Base-by-base conservation (phyloP, 2,888 invertebrate genomes). In the Tipula lateralis region DNA sequence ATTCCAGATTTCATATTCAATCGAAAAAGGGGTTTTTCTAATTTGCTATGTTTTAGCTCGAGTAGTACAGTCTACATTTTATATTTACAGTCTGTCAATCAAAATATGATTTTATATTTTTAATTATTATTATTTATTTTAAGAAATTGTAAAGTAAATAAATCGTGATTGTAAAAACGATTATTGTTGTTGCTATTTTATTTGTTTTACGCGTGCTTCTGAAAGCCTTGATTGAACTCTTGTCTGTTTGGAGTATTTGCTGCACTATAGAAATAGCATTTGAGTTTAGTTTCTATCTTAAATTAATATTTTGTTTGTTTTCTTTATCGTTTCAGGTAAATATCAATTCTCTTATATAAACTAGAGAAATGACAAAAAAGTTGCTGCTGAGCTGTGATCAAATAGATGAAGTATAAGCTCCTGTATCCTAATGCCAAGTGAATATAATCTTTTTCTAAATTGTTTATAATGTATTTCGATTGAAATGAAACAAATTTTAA, bases 81-180 rank as follows among this genome's bases (percentile, higher is more conserved):
- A n/a, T n/a, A n/a, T 24, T 9, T 24, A 66, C 66, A 66, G 66
- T 24, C 24, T 66, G 66, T 66, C 66, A 66, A 66, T 66, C 66
- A 66, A 66, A 66, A 66, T 66, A 66, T 24, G 66, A 66, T 66
- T 66, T 66, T 24, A 66, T 66, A 66, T 66, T 66, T 66, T 66
- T 66, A 24, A 66, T 66, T 66, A 66, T 66, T 24, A 66, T 66
- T 66, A 24, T 66, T 66, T 66, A 66, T 66, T 66, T 66, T 66
- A 24, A 50, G 24, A 24, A 24, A 66, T 66, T 66, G 66, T 66
- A 24, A 66, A 66, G 66, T 66, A 66, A 66, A 66, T 66, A 66
- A 66, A 66, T 66, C 66, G 66, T 66, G 66, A 66, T 66, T 66
- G 24, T 1, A 24, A 66, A 66, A 24, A 66, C 6, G 24, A 16